Conservation (phyloP, 2,888 invertebrate species). For the Cyclophora albipunctata region DNA sequence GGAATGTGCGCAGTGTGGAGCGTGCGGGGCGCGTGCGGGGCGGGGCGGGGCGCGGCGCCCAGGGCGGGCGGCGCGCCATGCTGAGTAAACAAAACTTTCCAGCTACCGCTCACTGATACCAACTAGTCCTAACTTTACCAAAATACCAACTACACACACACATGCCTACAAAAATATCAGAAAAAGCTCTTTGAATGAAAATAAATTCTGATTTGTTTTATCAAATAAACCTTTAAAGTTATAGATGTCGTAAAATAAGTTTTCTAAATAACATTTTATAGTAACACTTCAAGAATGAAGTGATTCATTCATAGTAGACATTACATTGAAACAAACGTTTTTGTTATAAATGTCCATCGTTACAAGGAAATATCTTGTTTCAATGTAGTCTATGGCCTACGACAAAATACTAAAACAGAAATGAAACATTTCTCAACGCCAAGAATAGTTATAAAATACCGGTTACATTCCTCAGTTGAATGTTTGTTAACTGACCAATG, state of each 20-base stretch:
- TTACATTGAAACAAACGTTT: too few species aligned
- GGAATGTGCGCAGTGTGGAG: conserved; percentile 35
- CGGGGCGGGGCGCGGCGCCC: conserved; percentile 27
- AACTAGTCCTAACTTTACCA: too few species aligned
- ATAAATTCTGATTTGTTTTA: too few species aligned
- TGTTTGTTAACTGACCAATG: conserved; percentile 23
- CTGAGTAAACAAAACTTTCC: conserved; percentile 58
- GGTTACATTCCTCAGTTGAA: conserved; percentile 26
- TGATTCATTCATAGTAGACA: conserved; percentile 7
- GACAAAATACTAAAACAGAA: conserved; percentile 10
- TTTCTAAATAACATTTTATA: too few species aligned
- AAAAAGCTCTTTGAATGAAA: background rate
- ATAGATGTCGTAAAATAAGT: too few species aligned
- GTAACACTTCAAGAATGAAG: conserved; percentile 4
- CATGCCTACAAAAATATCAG: background rate
- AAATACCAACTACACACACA: conserved; percentile 3
- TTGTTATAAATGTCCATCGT: conserved; percentile 1
- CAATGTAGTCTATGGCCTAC: conserved; percentile 1
- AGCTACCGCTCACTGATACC: conserved; percentile 7
- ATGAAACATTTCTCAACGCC: conserved; percentile 13
- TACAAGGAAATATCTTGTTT: conserved; percentile 17
- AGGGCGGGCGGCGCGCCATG: conserved; percentile 36
- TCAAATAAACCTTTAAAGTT: too few species aligned
- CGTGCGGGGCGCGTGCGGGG: conserved; percentile 16
- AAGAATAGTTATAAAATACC: conserved; percentile 23